Evolutionary conservation across 2,888 invertebrate genomes (phyloP).

Genomic region (Mactromeris polynyma): DNA sequence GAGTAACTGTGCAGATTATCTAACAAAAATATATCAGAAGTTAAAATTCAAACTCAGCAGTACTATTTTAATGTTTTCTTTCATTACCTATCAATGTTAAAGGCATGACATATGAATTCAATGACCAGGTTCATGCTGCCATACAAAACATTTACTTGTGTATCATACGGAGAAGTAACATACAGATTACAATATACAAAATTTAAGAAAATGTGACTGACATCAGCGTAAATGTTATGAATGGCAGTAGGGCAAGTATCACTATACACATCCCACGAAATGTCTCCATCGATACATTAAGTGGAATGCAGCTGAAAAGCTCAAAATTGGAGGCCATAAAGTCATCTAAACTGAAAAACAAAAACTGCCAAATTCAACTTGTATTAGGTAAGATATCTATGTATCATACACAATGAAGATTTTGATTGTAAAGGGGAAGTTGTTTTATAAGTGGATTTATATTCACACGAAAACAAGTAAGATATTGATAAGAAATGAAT

Average conservation of each 20-base stretch:
- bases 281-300: slow-evolving; percentile 29
- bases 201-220: background rate
- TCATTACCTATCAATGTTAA: background rate
- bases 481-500: no score
- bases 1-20: background rate
- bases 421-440: background rate
- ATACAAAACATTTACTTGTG: background rate
- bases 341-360: slow-evolving; percentile 27
- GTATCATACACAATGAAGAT: background rate
- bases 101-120: slow-evolving; percentile 30
- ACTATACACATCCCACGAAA: slow-evolving; percentile 23
- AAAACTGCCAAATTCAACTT: slow-evolving; percentile 13
- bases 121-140: slow-evolving; percentile 12
- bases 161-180: background rate
- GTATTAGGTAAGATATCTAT: background rate
- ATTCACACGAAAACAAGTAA: no score
- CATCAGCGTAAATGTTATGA: background rate
- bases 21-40: background rate
- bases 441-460: no score
- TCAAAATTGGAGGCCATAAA: slow-evolving; percentile 25
- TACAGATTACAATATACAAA: background rate
- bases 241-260: background rate
- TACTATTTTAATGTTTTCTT: background rate
- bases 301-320: slow-evolving; percentile 37
- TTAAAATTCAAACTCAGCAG: background rate